Evolutionary conservation across 2,113 vertebrate species (phyloP), one percentile per base, ranked within the genome.

Genomic region (Cyphomyrus discorhynchus): DNA sequence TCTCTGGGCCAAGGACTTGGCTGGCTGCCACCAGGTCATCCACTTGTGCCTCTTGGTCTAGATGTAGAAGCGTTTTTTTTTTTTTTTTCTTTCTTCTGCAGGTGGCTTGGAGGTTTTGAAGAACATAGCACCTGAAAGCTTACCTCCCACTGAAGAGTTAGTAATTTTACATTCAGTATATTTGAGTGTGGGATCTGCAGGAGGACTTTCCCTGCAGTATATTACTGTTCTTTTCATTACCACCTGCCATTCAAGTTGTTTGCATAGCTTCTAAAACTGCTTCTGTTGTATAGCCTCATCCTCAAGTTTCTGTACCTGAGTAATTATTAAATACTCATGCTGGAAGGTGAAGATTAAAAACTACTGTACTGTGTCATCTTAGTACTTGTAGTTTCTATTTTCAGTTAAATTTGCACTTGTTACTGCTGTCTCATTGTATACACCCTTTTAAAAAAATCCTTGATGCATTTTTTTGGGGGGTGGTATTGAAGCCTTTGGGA

Each of bases 1-100:
- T 89, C 89, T 35, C 39, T 52, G 42, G 80, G 42, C 89, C 89
- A 85, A 84, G 89, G 89, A 46, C 52, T 45, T 45, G 74, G 50
- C 39, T 62, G 21, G 15, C 52, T 53, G 88, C 77, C 21, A 52
- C 77, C 21, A 84, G 88, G 50, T 89, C 77, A 39, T 77, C 88
- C 77, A 27, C 88, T 87, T 10, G 8, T 91, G 66, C 84, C n/a
- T 27, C 21, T 50, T 47, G 47, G 46, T 47, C 42, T 47, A 45
- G 42, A 84, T 84, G 82, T 47, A 84, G 21, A 84, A 53, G 50
- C 17, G 31, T 11, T 31, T 86, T 9, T n/a, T 52, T n/a, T 11
- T 31, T 86, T 9, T n/a, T 52, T n/a, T 49, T 49, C 50, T 21
- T 11, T 27, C 13, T 86, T 9, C 21, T n/a, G 85, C 27, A 13